phyloP scores from a whole-genome alignment of 2,888 invertebrate genomes.

The Oxycera nigricornis region DNA sequence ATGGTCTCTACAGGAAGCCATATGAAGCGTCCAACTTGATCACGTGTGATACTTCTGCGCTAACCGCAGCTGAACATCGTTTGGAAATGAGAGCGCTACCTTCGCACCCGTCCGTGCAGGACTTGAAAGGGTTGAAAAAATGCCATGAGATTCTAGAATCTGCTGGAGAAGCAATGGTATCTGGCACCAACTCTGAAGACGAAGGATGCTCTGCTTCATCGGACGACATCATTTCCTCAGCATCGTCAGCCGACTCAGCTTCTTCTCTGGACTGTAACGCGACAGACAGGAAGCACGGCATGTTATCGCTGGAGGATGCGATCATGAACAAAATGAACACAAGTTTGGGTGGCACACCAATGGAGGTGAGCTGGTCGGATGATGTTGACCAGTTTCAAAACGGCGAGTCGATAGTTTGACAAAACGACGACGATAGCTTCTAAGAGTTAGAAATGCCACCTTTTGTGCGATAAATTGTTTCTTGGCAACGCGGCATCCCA shows the following conservation, averaged over 20 bases:
- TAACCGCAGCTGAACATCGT: slow-evolving; percentile 53
- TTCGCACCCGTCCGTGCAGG: slow-evolving; percentile 56
- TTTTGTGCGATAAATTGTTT: slow-evolving; percentile 26
- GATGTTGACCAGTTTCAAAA: slow-evolving; percentile 56
- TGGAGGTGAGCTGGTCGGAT: slow-evolving; percentile 63
- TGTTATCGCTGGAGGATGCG: slow-evolving; percentile 56
- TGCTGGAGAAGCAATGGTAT: slow-evolving; percentile 72
- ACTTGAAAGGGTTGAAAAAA: slow-evolving; percentile 58
- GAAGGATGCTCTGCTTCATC: slow-evolving; percentile 65
- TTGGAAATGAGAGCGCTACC: slow-evolving; percentile 54
- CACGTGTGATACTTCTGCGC: slow-evolving; percentile 56
- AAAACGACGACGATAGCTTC: slow-evolving; percentile 59
- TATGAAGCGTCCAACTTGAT: slow-evolving; percentile 53
- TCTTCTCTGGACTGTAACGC: slow-evolving; percentile 50
- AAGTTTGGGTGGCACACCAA: slow-evolving; percentile 63
- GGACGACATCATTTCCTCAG: slow-evolving; percentile 62
- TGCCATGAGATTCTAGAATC: slow-evolving; percentile 67
- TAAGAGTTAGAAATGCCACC: slow-evolving; percentile 51
- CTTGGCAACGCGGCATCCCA: background rate
- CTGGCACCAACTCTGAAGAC: slow-evolving; percentile 69
- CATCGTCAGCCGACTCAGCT: slow-evolving; percentile 60
- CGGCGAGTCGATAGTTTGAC: slow-evolving; percentile 58
- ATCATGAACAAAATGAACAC: slow-evolving; percentile 55
- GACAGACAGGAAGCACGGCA: slow-evolving; percentile 52
- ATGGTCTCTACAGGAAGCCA: slow-evolving; percentile 43